A percentile compares a stretch with the other conserved stretches of the same genome.
These are phyloP conservation scores for Nycticorax nycticorax DNA, from an alignment of 2,113 vertebrate species.

Conservation along the genomic window DNA sequence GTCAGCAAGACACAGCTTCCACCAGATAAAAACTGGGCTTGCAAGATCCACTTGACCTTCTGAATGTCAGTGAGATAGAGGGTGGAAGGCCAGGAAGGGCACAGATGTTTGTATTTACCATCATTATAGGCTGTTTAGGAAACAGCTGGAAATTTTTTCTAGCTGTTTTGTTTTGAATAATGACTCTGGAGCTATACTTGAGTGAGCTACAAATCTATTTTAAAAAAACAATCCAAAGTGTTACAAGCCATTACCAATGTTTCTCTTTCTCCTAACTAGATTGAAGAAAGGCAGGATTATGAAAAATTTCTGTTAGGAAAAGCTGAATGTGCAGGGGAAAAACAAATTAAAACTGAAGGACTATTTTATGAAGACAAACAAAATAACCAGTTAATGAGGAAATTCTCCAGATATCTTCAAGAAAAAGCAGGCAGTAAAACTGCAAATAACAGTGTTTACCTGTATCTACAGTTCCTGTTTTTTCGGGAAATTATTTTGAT, in stretches of 20 bases:
- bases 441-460: not conserved
- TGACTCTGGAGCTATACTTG: not conserved
- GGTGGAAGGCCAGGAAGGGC: not conserved
- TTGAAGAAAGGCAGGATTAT: not conserved
- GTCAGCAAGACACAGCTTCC: not conserved
- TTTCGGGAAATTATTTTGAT: not conserved
- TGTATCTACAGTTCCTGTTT: not conserved
- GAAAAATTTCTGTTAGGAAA: not conserved
- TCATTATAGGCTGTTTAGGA: not conserved
- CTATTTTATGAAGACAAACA: not conserved
- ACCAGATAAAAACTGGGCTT: not conserved
- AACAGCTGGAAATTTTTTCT: not conserved
- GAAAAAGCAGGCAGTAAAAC: not conserved
- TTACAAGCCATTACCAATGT: not conserved
- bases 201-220: not conserved
- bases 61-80: not conserved
- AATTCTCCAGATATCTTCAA: not conserved
- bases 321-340: not conserved
- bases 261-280: not conserved
- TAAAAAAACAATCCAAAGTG: not conserved
- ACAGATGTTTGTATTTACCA: not conserved
- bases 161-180: not conserved
- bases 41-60: not conserved
- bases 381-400: not conserved
- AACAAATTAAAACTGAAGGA: not conserved